Conservation (phyloP, 1,140 invertebrate species). For the Tetragonula clypearis region DNA sequence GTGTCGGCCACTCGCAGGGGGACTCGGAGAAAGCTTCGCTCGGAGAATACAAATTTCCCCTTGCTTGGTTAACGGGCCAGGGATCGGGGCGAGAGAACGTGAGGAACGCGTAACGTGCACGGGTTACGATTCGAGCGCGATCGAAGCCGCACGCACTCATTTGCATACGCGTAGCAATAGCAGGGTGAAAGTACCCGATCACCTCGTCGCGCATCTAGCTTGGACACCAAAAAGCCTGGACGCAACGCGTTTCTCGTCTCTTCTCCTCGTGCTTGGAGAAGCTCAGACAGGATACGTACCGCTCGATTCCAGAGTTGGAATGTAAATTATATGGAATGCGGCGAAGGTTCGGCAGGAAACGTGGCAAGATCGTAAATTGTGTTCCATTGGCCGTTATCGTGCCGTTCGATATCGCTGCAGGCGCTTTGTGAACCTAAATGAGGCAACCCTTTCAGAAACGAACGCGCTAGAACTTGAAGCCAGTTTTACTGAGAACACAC, state of each 20-base stretch:
- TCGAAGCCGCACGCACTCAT: conserved; percentile 35
- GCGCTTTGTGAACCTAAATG: background rate
- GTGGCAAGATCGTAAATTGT: background rate
- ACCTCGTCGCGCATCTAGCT: conserved; percentile 8
- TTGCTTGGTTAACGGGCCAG: background rate
- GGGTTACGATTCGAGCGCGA: conserved; percentile 16
- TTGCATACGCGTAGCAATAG: conserved; percentile 50
- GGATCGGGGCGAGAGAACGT: background rate
- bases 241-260: background rate
- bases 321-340: background rate
- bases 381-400: background rate
- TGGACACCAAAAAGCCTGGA: conserved; percentile 14
- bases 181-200: conserved; percentile 53
- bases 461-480: background rate
- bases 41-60: conserved; percentile 40
- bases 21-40: conserved; percentile 15
- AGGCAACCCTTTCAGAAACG: background rate
- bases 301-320: background rate
- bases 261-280: background rate
- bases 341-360: background rate
- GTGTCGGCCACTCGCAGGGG: background rate
- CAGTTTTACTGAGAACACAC: background rate
- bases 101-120: conserved; percentile 38
- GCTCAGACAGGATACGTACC: background rate
- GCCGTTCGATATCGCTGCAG: background rate